phyloP scores from a whole-genome alignment of 2,888 invertebrate species.

The Thumatha senex region DNA sequence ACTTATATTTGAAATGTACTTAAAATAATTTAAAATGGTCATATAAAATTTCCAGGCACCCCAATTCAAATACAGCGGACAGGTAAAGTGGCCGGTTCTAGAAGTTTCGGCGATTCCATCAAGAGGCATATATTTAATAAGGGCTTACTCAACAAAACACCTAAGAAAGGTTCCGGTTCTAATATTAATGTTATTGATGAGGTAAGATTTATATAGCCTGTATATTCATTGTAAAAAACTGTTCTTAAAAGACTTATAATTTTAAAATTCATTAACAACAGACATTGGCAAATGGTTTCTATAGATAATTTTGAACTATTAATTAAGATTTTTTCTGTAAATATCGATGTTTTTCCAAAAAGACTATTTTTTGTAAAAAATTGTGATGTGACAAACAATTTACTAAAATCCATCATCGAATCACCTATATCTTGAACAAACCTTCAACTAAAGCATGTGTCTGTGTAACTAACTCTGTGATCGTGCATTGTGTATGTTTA shows the following conservation, averaged over 20 bases:
- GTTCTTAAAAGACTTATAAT: too few relatives aligned
- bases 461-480: slow-evolving; percentile 34
- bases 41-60: slow-evolving; percentile 77
- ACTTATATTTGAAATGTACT: too few relatives aligned
- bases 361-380: too few relatives aligned
- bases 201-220: slow-evolving; percentile 42
- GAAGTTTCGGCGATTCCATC: slow-evolving; percentile 92
- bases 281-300: background rate
- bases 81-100: slow-evolving; percentile 83
- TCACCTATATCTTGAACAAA: background rate
- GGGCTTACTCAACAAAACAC: slow-evolving; percentile 80
- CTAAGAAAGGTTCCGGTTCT: slow-evolving; percentile 75
- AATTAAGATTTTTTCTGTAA: too few relatives aligned
- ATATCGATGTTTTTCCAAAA: too few relatives aligned
- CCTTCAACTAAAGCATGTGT: slow-evolving; percentile 25
- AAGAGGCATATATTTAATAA: slow-evolving; percentile 94
- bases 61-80: slow-evolving; percentile 87
- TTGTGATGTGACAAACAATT: too few relatives aligned
- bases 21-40: too few relatives aligned
- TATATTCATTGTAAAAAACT: background rate
- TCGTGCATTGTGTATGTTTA: slow-evolving; percentile 32
- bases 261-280: too few relatives aligned
- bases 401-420: too few relatives aligned
- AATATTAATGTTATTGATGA: slow-evolving; percentile 68
- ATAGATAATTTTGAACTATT: too few relatives aligned